Evolutionary conservation across 2,888 invertebrate species (phyloP), one percentile per base, ranked within the genome.

Genomic region (Helicoverpa assulta): DNA sequence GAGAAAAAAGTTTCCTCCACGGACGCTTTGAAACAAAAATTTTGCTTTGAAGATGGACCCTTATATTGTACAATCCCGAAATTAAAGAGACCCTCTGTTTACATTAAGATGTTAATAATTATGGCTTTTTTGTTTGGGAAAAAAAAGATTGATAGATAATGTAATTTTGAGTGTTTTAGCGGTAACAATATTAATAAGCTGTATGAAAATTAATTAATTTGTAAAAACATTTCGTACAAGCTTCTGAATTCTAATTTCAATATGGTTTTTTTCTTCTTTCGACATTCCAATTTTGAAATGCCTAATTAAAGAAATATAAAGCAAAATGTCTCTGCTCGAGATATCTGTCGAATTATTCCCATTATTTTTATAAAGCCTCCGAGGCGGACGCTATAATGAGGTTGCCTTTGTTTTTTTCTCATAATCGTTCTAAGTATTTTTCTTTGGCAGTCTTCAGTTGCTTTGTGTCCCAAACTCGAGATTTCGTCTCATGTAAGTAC

Each of bases 21-120:
- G 62, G 73, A 29, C 19, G 70, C 67, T 80, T 78, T 67, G 66
- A 67, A 59, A 73, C 68, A 78, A 81, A 80, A 80, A 80, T n/a
- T 67, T 76, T 70, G 51, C 76, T 85, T 81, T 80, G 78, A 76
- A 76, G 70, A 70, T 71, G 40, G 14, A 2, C 64, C 58, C 67
- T 74, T 68, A 68, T 64, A 63, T 67, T 65, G 57, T 58, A 72
- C 59, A 76, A 73, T 68, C 43, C 69, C 65, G 40, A 76, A 83
- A 79, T 82, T 79, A 78, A 75, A 82, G 65, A 60, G 70, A n/a
- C 14, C 8, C 40, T 72, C 54, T 72, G 61, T 78, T 76, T 65
- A 60, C 52, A 61, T 61, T 67, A 57, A 54, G 53, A 71, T 70
- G 54, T 60, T 65, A 54, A 59, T 77, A 77, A 80, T 80, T 64